Evolutionary conservation across 1,140 invertebrate species (phyloP).

Genomic region (Protaetia brevitarsis): DNA sequence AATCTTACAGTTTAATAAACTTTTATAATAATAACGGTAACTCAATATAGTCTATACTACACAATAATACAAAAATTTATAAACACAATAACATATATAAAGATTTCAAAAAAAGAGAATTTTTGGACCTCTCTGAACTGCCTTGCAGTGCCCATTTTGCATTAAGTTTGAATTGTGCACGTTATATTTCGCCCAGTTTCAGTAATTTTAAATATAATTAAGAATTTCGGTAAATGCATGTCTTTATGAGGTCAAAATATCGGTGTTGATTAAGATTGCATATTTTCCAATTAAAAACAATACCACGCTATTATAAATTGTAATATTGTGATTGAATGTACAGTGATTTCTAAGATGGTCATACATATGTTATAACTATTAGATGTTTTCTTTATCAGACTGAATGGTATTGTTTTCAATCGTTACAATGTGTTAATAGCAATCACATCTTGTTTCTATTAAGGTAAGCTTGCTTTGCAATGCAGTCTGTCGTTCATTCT

Average conservation of each 20-base stretch:
- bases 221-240: conserved; percentile 1
- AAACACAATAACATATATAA: conserved; percentile 26
- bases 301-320: background rate
- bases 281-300: background rate
- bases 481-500: conserved; percentile 3
- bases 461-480: background rate
- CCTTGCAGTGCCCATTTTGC: background rate
- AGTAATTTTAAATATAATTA: background rate
- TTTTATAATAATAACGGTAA: conserved; percentile 26
- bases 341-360: background rate
- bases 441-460: too few species aligned
- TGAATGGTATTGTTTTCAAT: too few species aligned
- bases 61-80: conserved; percentile 26
- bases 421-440: too few species aligned
- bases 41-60: conserved; percentile 27
- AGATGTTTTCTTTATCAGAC: too few species aligned
- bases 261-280: background rate
- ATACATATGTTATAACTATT: too few species aligned
- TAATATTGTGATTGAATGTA: background rate
- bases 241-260: background rate
- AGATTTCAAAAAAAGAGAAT: conserved; percentile 23
- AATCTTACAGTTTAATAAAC: conserved; percentile 26
- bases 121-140: conserved; percentile 18
- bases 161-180: background rate
- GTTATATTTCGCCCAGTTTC: background rate